phyloP scores from a whole-genome alignment of 2,888 invertebrate species.

The Tinea trinotella region DNA sequence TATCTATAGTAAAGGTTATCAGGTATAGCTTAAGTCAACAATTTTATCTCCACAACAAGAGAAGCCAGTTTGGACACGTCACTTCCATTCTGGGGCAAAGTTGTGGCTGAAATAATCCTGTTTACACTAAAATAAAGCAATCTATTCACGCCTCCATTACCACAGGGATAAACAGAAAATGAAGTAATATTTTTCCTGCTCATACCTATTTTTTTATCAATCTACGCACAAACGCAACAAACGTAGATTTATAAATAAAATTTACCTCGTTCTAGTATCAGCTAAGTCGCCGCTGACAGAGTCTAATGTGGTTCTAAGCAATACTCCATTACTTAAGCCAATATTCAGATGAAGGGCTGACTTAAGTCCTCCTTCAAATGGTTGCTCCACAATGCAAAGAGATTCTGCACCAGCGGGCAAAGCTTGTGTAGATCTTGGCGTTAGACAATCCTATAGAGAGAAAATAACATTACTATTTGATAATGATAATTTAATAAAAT shows the following conservation, averaged over 20 bases:
- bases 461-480: background rate
- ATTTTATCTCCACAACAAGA: constrained; percentile 63
- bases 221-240: no score
- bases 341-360: constrained; percentile 93
- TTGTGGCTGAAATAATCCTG: constrained; percentile 1
- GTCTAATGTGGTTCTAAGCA: constrained; percentile 94
- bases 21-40: constrained; percentile 67
- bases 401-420: constrained; percentile 97
- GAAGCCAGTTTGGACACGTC: constrained; percentile 49
- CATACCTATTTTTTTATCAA: no score
- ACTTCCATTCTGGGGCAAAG: constrained; percentile 57
- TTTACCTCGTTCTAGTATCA: constrained; percentile 91
- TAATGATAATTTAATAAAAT: background rate
- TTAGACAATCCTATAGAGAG: constrained; percentile 84
- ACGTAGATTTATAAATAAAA: no score
- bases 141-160: no score
- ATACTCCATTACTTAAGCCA: constrained; percentile 96
- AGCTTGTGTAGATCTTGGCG: constrained; percentile 96
- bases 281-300: constrained; percentile 96
- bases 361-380: constrained; percentile 78
- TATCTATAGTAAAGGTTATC: constrained; percentile 36
- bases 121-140: background rate
- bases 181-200: no score
- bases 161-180: no score
- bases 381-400: constrained; percentile 93